Base-by-base conservation (phyloP, 2,888 invertebrate genomes). In the Ectropis crepuscularia region DNA sequence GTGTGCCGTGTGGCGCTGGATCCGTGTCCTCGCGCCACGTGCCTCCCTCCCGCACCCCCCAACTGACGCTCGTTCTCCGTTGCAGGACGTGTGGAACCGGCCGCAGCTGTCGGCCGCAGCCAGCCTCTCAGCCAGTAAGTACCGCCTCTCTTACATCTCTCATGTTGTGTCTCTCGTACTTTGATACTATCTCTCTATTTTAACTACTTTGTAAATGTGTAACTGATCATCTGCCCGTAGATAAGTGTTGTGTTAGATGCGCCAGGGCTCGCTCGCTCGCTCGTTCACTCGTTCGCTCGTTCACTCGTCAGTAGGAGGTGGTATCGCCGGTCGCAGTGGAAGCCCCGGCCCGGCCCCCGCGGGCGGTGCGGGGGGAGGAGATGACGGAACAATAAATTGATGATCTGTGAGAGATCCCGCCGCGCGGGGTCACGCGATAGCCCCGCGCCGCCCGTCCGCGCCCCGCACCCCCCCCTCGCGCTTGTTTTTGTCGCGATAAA, bases 111-210 rank as follows among this genome's bases (percentile, higher is more conserved):
- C 95, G 65, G 96, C 96, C 49, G 94, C 96, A 63, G 95, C 95
- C 65, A 95, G 95, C 71, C 92, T 96, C 70, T 93, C 95, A 77
- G 95, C 96, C 85, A 95, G 96, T 96, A 88, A 96, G 96, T 95
- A 74, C 1, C 16, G 16, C 16, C 41, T 41, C 41, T 41, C 41
- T 7, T 41, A 8, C 10, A 41, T 7, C 10, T 41, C 41, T 10
- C 10, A 50, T 39, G 8, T 48, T 7, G 5, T 28, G 10, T n/a
- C 12, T 11, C 45, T 11, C 2, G 11, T 48, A 0, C 11, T 16
- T 11, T 46, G 6, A 7, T 46, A 16, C 46, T 16, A 12, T 16
- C 7, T 8, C 7, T 46, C 16, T 4, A 5, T 6, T 45, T 6
- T 11, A 45, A 12, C 12, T 5, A 6, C 45, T 11, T 11, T 11